phyloP scores from a whole-genome alignment of 2,113 vertebrate species.

The Mungos mungo region DNA sequence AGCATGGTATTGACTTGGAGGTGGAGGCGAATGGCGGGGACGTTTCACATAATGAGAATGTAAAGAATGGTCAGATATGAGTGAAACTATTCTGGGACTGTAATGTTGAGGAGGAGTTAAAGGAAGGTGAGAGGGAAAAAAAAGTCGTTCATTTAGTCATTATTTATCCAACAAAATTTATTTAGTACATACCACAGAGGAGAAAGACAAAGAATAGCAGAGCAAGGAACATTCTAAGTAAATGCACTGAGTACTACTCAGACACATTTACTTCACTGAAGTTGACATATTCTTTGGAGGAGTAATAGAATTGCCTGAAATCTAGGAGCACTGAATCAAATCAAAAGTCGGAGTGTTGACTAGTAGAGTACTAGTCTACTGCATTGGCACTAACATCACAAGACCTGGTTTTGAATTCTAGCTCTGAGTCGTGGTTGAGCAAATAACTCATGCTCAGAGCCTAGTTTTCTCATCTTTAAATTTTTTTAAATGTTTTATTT shows the following conservation, averaged over 20 bases:
- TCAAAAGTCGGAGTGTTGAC: neutral
- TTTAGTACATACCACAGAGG: neutral
- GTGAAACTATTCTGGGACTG: neutral
- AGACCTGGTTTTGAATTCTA: neutral
- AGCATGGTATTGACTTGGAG: neutral
- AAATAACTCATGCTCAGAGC: neutral
- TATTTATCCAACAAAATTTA: neutral
- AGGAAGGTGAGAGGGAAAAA: neutral
- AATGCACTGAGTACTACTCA: neutral
- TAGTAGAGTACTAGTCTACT: neutral
- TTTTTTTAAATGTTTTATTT: no score
- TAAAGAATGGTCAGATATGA: neutral
- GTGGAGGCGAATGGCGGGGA: neutral
- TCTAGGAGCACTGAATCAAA: neutral
- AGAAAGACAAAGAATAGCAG: neutral
- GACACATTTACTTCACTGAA: neutral
- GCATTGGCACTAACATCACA: accelerated
- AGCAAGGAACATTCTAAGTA: neutral
- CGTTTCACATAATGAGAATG: neutral
- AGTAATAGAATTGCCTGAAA: neutral
- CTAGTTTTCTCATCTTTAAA: neutral
- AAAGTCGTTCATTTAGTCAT: neutral
- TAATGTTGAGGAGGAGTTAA: neutral
- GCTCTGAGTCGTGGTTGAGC: neutral
- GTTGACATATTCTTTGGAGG: neutral